Percentiles rank a stretch among this genome's conserved stretches.
Evolutionary conservation across 2,888 invertebrate genomes (phyloP).

Genomic region (Mimachlamys varia): DNA sequence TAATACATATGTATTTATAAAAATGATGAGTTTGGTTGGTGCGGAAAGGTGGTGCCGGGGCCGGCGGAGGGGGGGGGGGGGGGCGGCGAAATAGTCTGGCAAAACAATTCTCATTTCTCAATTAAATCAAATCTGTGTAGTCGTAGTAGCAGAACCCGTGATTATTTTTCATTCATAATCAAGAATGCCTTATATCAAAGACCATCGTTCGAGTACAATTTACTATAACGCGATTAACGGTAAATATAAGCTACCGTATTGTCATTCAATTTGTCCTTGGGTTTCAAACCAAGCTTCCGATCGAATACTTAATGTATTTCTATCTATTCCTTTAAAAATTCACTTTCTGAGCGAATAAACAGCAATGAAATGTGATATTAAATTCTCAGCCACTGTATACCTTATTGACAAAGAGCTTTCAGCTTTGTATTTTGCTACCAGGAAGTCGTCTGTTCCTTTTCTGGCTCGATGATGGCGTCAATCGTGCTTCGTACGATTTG

Average conservation of each 20-base stretch:
- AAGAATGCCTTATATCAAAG: neutral
- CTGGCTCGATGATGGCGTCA: neutral
- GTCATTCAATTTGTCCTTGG: constrained; percentile 3
- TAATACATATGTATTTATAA: too few relatives aligned
- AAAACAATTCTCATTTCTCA: too few relatives aligned
- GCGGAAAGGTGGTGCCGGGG: too few relatives aligned
- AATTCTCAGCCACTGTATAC: neutral
- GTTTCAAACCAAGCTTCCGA: neutral
- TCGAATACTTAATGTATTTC: neutral
- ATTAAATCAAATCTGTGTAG: too few relatives aligned
- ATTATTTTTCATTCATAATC: too few relatives aligned
- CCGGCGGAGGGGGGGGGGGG: too few relatives aligned
- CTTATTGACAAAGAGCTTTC: neutral
- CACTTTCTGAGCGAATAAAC: neutral
- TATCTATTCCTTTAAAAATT: neutral
- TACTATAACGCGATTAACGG: neutral
- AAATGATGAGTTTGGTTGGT: too few relatives aligned
- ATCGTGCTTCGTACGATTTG: neutral
- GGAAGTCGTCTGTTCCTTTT: neutral
- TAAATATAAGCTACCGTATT: neutral
- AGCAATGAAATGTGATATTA: neutral
- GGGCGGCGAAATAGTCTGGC: too few relatives aligned
- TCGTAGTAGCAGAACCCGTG: too few relatives aligned
- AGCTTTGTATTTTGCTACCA: neutral
- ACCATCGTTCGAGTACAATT: neutral